Conservation (phyloP, 2,888 invertebrate species). For the Spodoptera littoralis region DNA sequence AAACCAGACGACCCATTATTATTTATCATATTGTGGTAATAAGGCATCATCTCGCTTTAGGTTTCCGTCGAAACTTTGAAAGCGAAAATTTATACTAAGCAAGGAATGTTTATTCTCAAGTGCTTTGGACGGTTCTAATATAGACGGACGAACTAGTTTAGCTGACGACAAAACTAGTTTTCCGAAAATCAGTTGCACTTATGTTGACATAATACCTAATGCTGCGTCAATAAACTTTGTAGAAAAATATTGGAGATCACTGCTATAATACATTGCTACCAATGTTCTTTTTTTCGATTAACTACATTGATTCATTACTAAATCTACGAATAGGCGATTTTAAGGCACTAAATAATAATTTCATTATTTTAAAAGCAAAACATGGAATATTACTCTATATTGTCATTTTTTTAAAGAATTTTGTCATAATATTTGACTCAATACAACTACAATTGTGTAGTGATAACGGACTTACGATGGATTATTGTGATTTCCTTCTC, state of each 20-base stretch:
- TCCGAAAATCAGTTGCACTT: background rate
- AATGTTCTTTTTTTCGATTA: slow-evolving; percentile 12
- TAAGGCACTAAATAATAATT: slow-evolving; percentile 53
- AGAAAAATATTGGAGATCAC: slow-evolving; percentile 9
- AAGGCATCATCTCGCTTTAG: slow-evolving; percentile 74
- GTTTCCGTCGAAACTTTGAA: slow-evolving; percentile 80
- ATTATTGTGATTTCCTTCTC: slow-evolving; percentile 91
- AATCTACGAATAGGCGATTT: slow-evolving; percentile 35
- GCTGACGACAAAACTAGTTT: slow-evolving; percentile 17
- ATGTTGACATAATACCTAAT: background rate
- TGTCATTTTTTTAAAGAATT: slow-evolving; percentile 14
- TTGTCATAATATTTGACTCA: slow-evolving; percentile 4
- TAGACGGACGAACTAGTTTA: slow-evolving; percentile 7
- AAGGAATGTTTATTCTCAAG: slow-evolving; percentile 19
- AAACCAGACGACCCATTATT: slow-evolving; percentile 43
- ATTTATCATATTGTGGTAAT: slow-evolving; percentile 28
- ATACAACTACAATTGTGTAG: slow-evolving; percentile 91
- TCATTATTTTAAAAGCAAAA: slow-evolving; percentile 27
- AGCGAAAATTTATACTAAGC: slow-evolving; percentile 67
- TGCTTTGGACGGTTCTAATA: background rate
- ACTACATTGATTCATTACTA: background rate
- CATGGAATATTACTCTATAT: slow-evolving; percentile 31
- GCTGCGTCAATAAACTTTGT: background rate
- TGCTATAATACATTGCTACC: slow-evolving; percentile 6
- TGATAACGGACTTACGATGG: slow-evolving; percentile 95